These are phyloP conservation scores for Microchrysa polita DNA, from an alignment of 2,888 invertebrate genomes.

Conservation along the genomic window DNA sequence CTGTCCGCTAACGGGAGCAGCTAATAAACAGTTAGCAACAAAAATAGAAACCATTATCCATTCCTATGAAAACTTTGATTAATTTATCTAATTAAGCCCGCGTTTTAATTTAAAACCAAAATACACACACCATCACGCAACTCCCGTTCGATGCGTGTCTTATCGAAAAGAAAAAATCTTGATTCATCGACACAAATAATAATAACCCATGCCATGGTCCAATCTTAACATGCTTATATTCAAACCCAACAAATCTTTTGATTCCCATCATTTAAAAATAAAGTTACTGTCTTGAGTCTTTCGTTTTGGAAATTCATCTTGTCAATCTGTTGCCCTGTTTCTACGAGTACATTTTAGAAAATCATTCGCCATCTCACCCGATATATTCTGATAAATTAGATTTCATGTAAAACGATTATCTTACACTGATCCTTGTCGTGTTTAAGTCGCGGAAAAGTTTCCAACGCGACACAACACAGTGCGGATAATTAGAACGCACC, in stretches of 20 bases:
- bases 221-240: constrained; percentile 1
- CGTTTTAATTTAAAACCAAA: constrained; percentile 24
- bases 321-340: no score
- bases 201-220: neutral
- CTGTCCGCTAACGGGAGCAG: no score
- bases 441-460: no score
- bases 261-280: constrained; percentile 11
- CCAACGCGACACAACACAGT: no score
- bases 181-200: constrained; percentile 9
- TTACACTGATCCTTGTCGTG: neutral
- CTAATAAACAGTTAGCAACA: no score
- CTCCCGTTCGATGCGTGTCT: constrained; percentile 11
- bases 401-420: constrained; percentile 17
- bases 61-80: constrained; percentile 5
- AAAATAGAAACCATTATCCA: neutral
- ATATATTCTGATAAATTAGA: constrained; percentile 14
- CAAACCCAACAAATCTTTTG: neutral
- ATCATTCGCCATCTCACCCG: no score
- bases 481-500: no score
- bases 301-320: neutral
- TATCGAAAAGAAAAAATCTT: constrained; percentile 1
- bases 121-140: no score
- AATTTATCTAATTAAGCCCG: constrained; percentile 29
- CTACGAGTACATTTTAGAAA: no score
- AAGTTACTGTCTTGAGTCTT: constrained; percentile 37